Base-by-base conservation (phyloP, 2,888 invertebrate species). In the Physocephala rufipes region DNA sequence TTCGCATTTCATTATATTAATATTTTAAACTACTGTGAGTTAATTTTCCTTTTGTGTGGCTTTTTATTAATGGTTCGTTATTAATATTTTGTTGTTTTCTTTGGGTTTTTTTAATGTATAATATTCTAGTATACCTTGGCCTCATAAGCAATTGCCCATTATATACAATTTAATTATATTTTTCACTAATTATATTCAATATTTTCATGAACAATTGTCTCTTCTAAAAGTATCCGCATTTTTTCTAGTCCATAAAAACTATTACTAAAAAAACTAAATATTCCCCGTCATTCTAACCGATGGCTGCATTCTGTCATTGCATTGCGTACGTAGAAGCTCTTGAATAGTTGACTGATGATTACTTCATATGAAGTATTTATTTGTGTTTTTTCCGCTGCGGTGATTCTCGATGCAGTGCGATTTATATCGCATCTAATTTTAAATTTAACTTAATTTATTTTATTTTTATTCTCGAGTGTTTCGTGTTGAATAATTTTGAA, bases 271-370 rank as follows among this genome's bases (percentile, higher is more conserved):
- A 36, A 4, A 36, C 36, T n/a, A n/a, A n/a, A n/a, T n/a, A n/a
- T 55, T 9, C 16, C 28, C 58, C 58, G 58, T 58, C 58, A 58
- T 58, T 58, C 16, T 28, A n/a, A n/a, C n/a, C n/a, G n/a, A n/a
- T n/a, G 26, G 26, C 16, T 58, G 58, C 58, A 58, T 26, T 28
- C 24, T 15, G 26, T 28, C 12, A 24, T 55, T 21, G 26, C 19
- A 24, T 58, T 28, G 9, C 28, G 36, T 36, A 36, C 36, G 36
- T 36, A 36, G 36, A 36, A 36, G 36, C 36, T 36, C 36, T 36
- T 36, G 36, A 36, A 36, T 7, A 7, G 36, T 36, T 36, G 9
- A 36, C 36, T 36, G 36, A 36, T 36, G 36, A 36, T 36, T 9
- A 36, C 36, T 36, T 36, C n/a, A n/a, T n/a, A n/a, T n/a, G 36